Percentiles rank a stretch among this genome's conserved stretches.
Evolutionary conservation across 2,113 vertebrate genomes (phyloP).

Genomic region (Rhinopomastus cyanomelas): DNA sequence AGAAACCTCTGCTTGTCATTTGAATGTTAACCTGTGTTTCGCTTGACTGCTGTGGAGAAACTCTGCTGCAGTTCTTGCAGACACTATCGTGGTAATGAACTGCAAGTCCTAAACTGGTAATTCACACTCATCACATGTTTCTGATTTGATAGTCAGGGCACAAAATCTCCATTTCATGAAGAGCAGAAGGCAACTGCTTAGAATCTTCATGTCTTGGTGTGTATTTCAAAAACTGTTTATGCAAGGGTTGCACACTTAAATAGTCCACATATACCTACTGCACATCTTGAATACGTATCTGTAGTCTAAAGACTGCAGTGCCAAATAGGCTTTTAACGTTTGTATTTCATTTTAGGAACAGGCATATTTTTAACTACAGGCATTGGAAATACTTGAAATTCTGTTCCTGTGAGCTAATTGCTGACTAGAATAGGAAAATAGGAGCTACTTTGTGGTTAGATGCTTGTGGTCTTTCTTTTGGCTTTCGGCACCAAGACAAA

Average conservation of each 20-base stretch:
- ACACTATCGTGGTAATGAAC: neutral
- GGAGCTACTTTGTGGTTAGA: constrained; percentile 57
- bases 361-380: constrained; percentile 53
- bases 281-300: neutral
- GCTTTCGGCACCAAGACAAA: constrained; percentile 58
- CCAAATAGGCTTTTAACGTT: constrained; percentile 15
- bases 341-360: constrained; percentile 53
- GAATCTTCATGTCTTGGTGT: neutral
- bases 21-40: neutral
- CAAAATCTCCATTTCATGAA: constrained; percentile 44
- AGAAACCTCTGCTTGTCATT: neutral
- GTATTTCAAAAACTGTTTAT: neutral
- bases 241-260: neutral
- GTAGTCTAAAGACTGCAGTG: neutral
- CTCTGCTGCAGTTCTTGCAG: neutral
- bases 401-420: constrained; percentile 63
- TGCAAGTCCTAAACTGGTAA: neutral
- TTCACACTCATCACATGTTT: constrained; percentile 15
- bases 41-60: neutral
- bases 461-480: constrained; percentile 57
- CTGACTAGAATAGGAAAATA: constrained; percentile 56
- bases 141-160: constrained; percentile 40
- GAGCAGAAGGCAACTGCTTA: constrained; percentile 32
- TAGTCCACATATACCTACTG: neutral
- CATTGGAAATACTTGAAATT: constrained; percentile 66